These are phyloP conservation scores for silkworm (Bombyx mori) DNA, from an alignment of 1,140 invertebrate species.

Conservation along the genomic window DNA sequence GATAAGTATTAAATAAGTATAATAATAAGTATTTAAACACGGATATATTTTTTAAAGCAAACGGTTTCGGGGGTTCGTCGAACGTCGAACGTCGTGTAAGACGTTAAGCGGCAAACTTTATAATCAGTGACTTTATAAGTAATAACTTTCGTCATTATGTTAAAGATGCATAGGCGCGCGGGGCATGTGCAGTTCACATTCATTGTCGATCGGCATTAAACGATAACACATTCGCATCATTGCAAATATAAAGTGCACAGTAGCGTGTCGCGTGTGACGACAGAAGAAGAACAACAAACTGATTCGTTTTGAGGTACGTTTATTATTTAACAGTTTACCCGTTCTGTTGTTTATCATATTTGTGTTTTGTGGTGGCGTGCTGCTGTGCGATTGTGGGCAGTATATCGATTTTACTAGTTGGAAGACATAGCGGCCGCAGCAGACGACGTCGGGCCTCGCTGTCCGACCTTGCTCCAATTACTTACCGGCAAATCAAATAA, in stretches of 20 bases:
- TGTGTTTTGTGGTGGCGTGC: slow-evolving; percentile 27
- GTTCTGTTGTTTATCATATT: slow-evolving; percentile 6
- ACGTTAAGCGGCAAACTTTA: not conserved
- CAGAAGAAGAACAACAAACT: slow-evolving; percentile 44
- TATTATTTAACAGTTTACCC: slow-evolving; percentile 11
- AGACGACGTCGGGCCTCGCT: slow-evolving; percentile 29
- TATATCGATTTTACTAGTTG: slow-evolving; percentile 56
- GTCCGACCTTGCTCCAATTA: slow-evolving; percentile 57
- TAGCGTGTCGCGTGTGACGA: slow-evolving; percentile 11
- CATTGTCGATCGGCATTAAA: slow-evolving; percentile 32
- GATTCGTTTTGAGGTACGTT: slow-evolving; percentile 51
- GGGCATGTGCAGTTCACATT: slow-evolving; percentile 36
- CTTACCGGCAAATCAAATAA: slow-evolving; percentile 14
- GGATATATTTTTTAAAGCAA: too few species aligned
- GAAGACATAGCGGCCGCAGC: slow-evolving; percentile 41
- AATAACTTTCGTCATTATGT: slow-evolving; percentile 32
- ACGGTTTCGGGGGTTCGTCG: too few species aligned
- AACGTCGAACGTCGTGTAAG: too few species aligned
- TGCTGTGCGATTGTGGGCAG: slow-evolving; percentile 22
- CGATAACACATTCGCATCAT: slow-evolving; percentile 18
- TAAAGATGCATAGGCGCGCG: slow-evolving; percentile 55
- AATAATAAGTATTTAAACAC: too few species aligned
- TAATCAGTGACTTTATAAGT: not conserved
- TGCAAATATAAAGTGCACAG: slow-evolving; percentile 15
- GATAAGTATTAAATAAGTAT: not conserved